phyloP scores from a whole-genome alignment of 2,113 vertebrate genomes.

The Embiotoca jacksoni region DNA sequence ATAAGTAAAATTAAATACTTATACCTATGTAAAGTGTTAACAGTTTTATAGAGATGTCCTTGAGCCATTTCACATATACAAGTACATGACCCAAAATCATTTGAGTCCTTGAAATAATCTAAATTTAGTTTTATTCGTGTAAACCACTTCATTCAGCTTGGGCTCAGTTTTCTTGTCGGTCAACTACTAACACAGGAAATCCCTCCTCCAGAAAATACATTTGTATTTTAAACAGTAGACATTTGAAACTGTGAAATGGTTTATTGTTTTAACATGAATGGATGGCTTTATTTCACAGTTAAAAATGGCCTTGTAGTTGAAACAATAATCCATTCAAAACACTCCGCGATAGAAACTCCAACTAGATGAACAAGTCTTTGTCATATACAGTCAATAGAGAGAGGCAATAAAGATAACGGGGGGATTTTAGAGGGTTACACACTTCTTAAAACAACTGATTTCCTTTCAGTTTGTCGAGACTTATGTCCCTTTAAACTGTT shows the following conservation, averaged over 20 bases:
- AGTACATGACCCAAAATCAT: too few species aligned
- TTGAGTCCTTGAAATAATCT: neutral
- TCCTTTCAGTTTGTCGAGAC: neutral
- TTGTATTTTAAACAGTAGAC: neutral
- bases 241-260: neutral
- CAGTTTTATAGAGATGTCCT: neutral
- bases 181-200: neutral
- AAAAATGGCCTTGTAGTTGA: neutral
- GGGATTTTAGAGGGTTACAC: neutral
- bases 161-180: neutral
- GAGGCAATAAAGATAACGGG: neutral
- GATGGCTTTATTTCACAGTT: neutral
- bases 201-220: neutral
- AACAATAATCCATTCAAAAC: constrained; percentile 44
- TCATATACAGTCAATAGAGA: neutral
- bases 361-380: constrained; percentile 3
- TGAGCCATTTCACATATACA: neutral
- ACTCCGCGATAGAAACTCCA: constrained; percentile 5
- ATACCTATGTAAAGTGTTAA: neutral
- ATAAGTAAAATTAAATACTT: too few species aligned
- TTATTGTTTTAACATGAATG: constrained; percentile 5
- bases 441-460: neutral
- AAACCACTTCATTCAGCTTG: neutral
- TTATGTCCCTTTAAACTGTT: neutral
- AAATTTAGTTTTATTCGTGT: neutral